These are phyloP conservation scores for Acanthosepion esculentum DNA, from an alignment of 2,888 invertebrate genomes.

Conservation along the genomic window DNA sequence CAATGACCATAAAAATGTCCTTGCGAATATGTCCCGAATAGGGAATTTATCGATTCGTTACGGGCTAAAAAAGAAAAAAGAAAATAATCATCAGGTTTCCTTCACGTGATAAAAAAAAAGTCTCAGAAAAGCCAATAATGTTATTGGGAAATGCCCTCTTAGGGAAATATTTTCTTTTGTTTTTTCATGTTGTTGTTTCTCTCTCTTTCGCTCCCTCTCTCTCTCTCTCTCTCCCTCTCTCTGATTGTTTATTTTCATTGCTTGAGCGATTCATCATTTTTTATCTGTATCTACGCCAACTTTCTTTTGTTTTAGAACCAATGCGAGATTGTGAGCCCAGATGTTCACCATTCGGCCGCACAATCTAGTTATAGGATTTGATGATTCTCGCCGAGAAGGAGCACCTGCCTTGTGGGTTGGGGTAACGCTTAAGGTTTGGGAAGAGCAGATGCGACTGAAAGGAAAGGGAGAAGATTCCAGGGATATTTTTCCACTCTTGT, in stretches of 20 bases:
- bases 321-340: neutral
- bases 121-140: neutral
- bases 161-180: neutral
- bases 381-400: neutral
- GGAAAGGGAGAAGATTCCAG: neutral
- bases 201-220: neutral
- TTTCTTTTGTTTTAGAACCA: neutral
- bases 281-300: neutral
- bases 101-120: neutral
- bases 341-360: neutral
- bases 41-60: neutral
- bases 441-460: neutral
- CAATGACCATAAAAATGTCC: neutral
- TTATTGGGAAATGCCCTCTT: neutral
- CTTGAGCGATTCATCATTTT: neutral
- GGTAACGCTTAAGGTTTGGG: neutral
- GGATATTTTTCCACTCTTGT: neutral
- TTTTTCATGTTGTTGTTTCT: neutral
- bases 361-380: slow-evolving; percentile 21
- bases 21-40: neutral
- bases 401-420: neutral
- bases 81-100: neutral
- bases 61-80: neutral
- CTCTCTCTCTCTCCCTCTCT: neutral
- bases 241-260: neutral